Conservation (phyloP, 2,797 vertebrate genomes). For the Echiichthys vipera region DNA sequence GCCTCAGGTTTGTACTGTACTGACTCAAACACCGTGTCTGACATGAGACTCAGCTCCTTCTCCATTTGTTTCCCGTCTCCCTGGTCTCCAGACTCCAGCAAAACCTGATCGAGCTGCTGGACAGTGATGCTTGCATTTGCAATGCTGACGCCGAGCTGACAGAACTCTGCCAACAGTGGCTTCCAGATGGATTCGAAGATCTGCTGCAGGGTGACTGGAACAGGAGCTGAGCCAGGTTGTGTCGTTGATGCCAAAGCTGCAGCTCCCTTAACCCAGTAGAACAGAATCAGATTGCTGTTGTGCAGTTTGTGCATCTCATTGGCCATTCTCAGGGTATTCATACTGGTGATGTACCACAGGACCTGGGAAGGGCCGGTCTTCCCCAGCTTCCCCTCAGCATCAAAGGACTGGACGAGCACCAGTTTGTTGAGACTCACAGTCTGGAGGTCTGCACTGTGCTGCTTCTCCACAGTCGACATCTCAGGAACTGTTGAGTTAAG, state of each 20-base stretch:
- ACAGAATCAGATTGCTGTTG: conserved; percentile 76
- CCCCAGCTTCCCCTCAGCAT: conserved; percentile 34
- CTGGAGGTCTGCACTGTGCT: conserved; percentile 62
- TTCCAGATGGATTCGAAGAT: conserved; percentile 72
- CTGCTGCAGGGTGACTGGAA: conserved; percentile 52
- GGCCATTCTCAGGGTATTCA: conserved; percentile 66
- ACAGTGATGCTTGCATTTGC: conserved; percentile 64
- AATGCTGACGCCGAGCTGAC: conserved; percentile 40
- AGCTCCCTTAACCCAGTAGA: conserved; percentile 69
- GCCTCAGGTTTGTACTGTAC: neutral
- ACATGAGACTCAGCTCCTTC: conserved; percentile 78
- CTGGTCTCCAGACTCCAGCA: conserved; percentile 65
- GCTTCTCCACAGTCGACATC: conserved; percentile 62
- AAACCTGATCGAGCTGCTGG: conserved; percentile 66
- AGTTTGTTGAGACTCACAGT: conserved; percentile 64
- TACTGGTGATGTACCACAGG: conserved; percentile 63
- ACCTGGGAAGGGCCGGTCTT: conserved; percentile 26
- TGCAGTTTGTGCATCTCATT: conserved; percentile 69
- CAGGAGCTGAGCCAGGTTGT: neutral
- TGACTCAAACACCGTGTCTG: conserved; percentile 6
- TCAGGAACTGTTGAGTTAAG: conserved; percentile 72
- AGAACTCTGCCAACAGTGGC: conserved; percentile 57
- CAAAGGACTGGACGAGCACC: conserved; percentile 61
- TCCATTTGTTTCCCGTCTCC: conserved; percentile 66
- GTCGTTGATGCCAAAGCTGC: neutral